These are phyloP conservation scores for Zenarchopterus dispar DNA, from an alignment of 2,797 vertebrate genomes.

Conservation along the genomic window DNA sequence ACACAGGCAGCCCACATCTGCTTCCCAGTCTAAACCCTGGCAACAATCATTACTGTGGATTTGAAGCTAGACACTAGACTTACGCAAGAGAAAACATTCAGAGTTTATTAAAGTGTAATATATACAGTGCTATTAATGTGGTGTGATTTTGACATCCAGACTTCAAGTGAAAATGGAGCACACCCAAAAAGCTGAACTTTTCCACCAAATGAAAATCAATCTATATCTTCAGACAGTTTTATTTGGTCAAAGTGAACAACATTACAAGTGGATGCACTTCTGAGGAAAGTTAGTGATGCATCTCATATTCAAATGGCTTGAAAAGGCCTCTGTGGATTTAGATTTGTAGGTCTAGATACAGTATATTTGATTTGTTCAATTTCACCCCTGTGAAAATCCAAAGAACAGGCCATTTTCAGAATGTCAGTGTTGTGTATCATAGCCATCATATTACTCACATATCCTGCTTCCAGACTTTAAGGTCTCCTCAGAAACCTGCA, in stretches of 20 bases:
- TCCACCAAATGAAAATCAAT: constrained; percentile 57
- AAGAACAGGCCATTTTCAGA: constrained; percentile 65
- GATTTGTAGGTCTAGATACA: constrained; percentile 70
- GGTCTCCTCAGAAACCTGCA: constrained; percentile 70
- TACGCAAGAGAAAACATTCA: constrained; percentile 36
- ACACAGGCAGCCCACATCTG: constrained; percentile 62
- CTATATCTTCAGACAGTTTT: constrained; percentile 48
- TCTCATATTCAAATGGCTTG: constrained; percentile 75
- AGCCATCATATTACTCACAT: constrained; percentile 68
- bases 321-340: constrained; percentile 77
- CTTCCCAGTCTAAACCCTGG: constrained; percentile 52
- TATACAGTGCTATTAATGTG: constrained; percentile 39
- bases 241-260: constrained; percentile 63
- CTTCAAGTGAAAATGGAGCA: constrained; percentile 31
- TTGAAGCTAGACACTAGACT: constrained; percentile 46
- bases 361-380: constrained; percentile 78
- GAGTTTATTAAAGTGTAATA: constrained; percentile 59
- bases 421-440: constrained; percentile 76
- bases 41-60: constrained; percentile 53
- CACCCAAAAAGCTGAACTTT: constrained; percentile 54
- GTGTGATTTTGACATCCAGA: constrained; percentile 43
- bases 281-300: constrained; percentile 67
- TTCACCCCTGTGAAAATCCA: constrained; percentile 71
- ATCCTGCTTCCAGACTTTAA: constrained; percentile 71
- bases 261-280: constrained; percentile 67